phyloP scores from a whole-genome alignment of 2,113 vertebrate species.

The Smithornis capensis region DNA sequence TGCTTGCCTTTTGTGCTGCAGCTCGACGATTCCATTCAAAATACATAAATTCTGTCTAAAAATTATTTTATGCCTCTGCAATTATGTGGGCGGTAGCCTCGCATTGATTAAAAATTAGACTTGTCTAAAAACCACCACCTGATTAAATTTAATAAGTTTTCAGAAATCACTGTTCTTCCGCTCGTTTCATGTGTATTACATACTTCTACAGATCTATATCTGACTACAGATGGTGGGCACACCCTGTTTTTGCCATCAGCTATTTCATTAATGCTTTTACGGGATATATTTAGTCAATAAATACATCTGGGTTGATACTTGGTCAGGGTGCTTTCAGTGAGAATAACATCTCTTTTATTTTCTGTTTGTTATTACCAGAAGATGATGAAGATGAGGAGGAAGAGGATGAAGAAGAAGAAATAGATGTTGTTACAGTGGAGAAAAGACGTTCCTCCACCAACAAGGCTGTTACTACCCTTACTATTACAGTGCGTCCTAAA shows the following conservation, averaged over 20 bases:
- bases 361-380: neutral
- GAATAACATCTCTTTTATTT: neutral
- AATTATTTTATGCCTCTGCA: neutral
- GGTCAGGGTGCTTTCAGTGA: neutral
- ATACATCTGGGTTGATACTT: neutral
- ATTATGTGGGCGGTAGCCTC: neutral
- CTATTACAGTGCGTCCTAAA: slow-evolving; percentile 78
- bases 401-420: slow-evolving; percentile 93
- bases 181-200: neutral
- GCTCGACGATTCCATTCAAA: neutral
- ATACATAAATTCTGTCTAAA: neutral
- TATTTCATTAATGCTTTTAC: neutral
- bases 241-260: neutral
- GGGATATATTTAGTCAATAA: neutral
- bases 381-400: slow-evolving; percentile 89
- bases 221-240: neutral
- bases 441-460: slow-evolving; percentile 81
- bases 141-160: neutral
- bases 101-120: neutral
- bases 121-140: neutral
- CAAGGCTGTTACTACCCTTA: slow-evolving; percentile 77
- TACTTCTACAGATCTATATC: neutral
- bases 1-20: slow-evolving; percentile 20
- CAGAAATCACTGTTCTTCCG: neutral
- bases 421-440: slow-evolving; percentile 94